A percentile compares a stretch with the other conserved stretches of the same genome.
phyloP scores from a whole-genome alignment of 2,113 vertebrate species.

The Pachypanchax playfairii region DNA sequence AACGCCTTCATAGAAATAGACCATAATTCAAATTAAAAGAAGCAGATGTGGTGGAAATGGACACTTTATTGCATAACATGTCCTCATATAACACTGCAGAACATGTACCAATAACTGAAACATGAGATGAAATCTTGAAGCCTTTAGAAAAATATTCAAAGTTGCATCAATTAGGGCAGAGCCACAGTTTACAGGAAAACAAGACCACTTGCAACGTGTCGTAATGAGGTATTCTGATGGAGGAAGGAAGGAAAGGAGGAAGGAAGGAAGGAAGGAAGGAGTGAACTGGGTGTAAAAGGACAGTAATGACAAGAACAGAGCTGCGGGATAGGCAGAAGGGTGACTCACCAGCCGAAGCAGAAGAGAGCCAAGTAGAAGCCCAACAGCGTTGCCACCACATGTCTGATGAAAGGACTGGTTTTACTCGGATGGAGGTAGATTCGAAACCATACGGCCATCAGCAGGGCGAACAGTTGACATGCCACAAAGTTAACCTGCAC shows the following conservation, averaged over 20 bases:
- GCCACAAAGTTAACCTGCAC: slow-evolving; percentile 97
- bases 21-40: background rate
- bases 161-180: background rate
- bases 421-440: slow-evolving; percentile 96
- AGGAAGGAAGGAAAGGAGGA: background rate
- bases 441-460: slow-evolving; percentile 95
- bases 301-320: slow-evolving; percentile 20
- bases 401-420: slow-evolving; percentile 94
- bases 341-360: slow-evolving; percentile 99
- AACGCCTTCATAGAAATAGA: slow-evolving; percentile 5
- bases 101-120: slow-evolving; percentile 5
- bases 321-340: slow-evolving; percentile 4
- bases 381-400: slow-evolving; percentile 94
- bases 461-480: slow-evolving; percentile 95
- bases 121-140: slow-evolving; percentile 2
- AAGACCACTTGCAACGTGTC: background rate
- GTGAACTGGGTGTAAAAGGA: background rate
- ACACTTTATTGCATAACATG: background rate
- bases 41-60: background rate
- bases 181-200: no score
- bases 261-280: slow-evolving; percentile 10
- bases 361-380: slow-evolving; percentile 98
- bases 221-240: no score
- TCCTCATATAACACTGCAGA: slow-evolving; percentile 30
- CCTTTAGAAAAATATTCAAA: background rate